Base-by-base conservation (phyloP, 2,113 vertebrate genomes). In the Aldabrachelys gigantea region DNA sequence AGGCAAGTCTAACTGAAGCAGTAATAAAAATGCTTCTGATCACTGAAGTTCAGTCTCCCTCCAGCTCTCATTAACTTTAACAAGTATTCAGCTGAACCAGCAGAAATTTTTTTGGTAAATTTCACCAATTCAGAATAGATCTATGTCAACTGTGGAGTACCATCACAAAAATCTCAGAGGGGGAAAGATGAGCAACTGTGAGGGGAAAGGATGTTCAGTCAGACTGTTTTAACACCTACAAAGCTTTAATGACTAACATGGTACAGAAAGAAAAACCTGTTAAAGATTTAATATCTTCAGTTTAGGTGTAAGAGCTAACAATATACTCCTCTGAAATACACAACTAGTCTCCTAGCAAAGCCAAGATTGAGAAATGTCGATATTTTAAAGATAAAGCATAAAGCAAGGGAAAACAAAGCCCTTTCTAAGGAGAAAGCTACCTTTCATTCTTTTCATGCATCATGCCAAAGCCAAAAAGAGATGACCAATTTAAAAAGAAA, bases 281-380 rank as follows among this genome's bases (percentile, higher is more conserved):
- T 91, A 82, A 86, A 92, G 57, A 89, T 89, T 24, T 88, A 93
- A 95, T n/a, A 87, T n/a, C 62, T 92, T 93, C 93, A 88, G 84
- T 47, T 75, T 0, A 0, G 80, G 75, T 47, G 85, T 57, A 87
- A 85, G 91, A 94, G 91, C 65, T 38, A 94, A 91, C 53, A 29
- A 44, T 11, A 14, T 79, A 81, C 94, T 24, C 41, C 22, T 72
- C 59, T 14, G 12, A 78, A 41, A 78, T 29, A 78, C 75, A 78
- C 25, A 25, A 78, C 41, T 78, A 47, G 13, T 47, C 11, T 47
- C 25, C 27, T 47, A 47, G 25, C 41, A 78, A 47, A 78, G 41
- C 41, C 22, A 78, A 27, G 25, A 78, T 25, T 25, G 13, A 44
- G 38, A 44, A 25, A 13, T 5, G 13, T 16, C 41, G 8, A 2